phyloP scores from a whole-genome alignment of 2,797 vertebrate species.

The Hapalemur alaotrensis region DNA sequence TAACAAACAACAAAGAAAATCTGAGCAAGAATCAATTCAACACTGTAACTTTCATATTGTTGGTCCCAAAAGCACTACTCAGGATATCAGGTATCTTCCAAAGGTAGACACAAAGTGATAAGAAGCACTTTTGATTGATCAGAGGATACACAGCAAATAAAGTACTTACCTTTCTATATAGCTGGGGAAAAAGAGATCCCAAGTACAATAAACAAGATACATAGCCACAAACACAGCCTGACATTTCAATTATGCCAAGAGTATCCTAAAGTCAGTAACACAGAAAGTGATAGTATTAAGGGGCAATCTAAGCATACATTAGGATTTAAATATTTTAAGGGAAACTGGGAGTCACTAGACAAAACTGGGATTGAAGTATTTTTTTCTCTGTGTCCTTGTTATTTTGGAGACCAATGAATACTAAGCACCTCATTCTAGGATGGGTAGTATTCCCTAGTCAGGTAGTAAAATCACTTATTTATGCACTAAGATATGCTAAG shows the following conservation, averaged over 20 bases:
- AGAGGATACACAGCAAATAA: conserved; percentile 21
- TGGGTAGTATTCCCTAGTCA: not conserved
- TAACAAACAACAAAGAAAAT: not conserved
- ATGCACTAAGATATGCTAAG: not conserved
- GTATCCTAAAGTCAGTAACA: conserved; percentile 72
- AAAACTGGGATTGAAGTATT: not conserved
- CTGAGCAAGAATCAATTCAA: not conserved
- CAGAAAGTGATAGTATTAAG: not conserved
- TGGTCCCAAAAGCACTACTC: not conserved
- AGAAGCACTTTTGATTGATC: conserved; percentile 24
- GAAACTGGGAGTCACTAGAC: not conserved
- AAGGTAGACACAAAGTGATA: not conserved
- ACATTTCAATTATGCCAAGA: conserved; percentile 82
- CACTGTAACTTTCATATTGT: not conserved
- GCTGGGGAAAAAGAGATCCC: conserved; percentile 85
- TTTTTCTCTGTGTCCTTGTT: not conserved
- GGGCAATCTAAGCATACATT: not conserved
- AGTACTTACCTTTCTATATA: conserved; percentile 86
- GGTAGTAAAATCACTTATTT: not conserved
- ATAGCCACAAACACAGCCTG: conserved; percentile 87
- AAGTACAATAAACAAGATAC: conserved; percentile 86
- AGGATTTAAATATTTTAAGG: conserved; percentile 40
- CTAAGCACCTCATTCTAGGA: not conserved
- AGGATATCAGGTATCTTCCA: not conserved
- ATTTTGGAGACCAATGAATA: conserved; percentile 33